Evolutionary conservation across 2,888 invertebrate genomes (phyloP).

Genomic region (Rutpela maculata): DNA sequence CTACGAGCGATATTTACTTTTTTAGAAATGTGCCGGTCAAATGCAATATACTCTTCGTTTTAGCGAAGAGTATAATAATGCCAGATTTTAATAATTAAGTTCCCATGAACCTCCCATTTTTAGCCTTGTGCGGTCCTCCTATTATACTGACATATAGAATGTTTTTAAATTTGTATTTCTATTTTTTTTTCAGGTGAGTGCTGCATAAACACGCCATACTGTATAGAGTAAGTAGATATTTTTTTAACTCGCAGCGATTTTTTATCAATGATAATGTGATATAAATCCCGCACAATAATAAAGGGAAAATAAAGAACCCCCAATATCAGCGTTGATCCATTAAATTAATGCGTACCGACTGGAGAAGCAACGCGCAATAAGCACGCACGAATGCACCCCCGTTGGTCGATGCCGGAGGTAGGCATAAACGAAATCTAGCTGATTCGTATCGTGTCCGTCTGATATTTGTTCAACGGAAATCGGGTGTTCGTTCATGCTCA

Average conservation of each 20-base stretch:
- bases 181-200: neutral
- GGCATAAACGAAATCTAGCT: neutral
- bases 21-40: no score
- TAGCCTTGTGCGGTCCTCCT: no score
- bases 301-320: neutral
- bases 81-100: no score
- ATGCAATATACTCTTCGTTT: no score
- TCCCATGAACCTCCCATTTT: no score
- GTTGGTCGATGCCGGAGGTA: slow-evolving; percentile 3
- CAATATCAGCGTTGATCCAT: neutral
- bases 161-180: no score
- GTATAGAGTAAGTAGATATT: neutral
- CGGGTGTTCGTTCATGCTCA: neutral
- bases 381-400: neutral
- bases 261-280: neutral
- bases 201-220: neutral
- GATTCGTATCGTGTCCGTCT: neutral
- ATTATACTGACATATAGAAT: no score
- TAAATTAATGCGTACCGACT: neutral
- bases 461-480: neutral
- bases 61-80: no score
- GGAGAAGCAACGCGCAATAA: slow-evolving; percentile 3
- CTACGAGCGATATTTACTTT: no score
- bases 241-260: neutral
- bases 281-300: neutral